A percentile compares a stretch with the other conserved stretches of the same genome.
Conservation (phyloP, 2,113 vertebrate genomes). For the Canis aureus region DNA sequence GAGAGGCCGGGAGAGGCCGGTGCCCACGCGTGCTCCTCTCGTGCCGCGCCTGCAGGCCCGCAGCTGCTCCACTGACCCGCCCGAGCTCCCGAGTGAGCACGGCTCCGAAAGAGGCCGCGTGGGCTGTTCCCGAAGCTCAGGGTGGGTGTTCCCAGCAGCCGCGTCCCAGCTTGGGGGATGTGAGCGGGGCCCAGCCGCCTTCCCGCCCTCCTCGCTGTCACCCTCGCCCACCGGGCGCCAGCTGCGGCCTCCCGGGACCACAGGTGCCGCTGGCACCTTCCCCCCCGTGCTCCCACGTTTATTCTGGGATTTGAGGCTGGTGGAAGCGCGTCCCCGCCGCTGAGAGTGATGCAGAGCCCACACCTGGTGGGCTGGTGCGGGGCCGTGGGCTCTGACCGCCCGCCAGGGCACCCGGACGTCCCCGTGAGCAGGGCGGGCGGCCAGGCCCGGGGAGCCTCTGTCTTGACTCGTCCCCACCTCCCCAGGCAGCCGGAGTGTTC, state of each 20-base stretch:
- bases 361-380: not conserved
- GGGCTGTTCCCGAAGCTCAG: not conserved
- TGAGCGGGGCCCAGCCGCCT: no score
- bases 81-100: no score
- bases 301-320: not conserved
- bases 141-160: not conserved
- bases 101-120: rapidly evolving
- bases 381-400: not conserved
- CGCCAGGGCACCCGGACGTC: rapidly evolving
- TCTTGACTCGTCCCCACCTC: not conserved
- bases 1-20: not conserved
- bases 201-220: rapidly evolving
- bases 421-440: not conserved
- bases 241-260: not conserved
- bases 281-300: rapidly evolving
- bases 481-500: not conserved
- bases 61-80: not conserved
- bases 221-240: not conserved
- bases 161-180: no score
- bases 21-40: not conserved
- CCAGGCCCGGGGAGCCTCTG: not conserved
- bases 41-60: not conserved
- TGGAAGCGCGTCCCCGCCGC: not conserved
- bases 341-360: no score
- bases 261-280: not conserved